Evolutionary conservation across 1,140 invertebrate species (phyloP).

Genomic region (Procambarus clarkii): DNA sequence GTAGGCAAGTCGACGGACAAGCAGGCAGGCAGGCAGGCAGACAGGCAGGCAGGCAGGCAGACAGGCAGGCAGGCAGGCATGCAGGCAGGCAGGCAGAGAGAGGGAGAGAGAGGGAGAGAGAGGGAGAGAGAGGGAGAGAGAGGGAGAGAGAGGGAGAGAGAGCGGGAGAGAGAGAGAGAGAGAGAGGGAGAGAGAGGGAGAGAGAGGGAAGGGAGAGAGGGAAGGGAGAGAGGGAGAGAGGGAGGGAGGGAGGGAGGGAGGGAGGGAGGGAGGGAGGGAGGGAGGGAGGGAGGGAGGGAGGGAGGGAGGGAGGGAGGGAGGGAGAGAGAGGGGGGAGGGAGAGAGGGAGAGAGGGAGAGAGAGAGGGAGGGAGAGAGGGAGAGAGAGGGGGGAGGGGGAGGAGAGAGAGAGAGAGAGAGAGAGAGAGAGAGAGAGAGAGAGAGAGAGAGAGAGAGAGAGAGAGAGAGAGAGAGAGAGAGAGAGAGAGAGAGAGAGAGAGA

Average conservation of each 20-base stretch:
- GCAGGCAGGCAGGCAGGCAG: too few relatives aligned
- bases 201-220: neutral
- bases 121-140: too few relatives aligned
- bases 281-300: neutral
- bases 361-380: neutral
- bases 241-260: neutral
- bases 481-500: slow-evolving; percentile 1
- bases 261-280: neutral
- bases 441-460: slow-evolving; percentile 8
- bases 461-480: slow-evolving; percentile 6
- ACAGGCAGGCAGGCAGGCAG: too few relatives aligned
- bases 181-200: neutral
- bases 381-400: neutral
- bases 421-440: slow-evolving; percentile 7
- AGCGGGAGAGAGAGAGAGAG: too few relatives aligned
- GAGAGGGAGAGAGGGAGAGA: neutral
- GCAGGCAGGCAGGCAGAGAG: neutral
- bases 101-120: neutral
- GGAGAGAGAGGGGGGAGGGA: neutral
- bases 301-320: neutral
- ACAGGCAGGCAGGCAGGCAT: too few relatives aligned
- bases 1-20: neutral
- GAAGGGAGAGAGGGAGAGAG: neutral
- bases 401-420: neutral
- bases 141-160: neutral